These are phyloP conservation scores for Toxotes lorentzi DNA, from an alignment of 2,797 vertebrate genomes.

Conservation along the genomic window DNA sequence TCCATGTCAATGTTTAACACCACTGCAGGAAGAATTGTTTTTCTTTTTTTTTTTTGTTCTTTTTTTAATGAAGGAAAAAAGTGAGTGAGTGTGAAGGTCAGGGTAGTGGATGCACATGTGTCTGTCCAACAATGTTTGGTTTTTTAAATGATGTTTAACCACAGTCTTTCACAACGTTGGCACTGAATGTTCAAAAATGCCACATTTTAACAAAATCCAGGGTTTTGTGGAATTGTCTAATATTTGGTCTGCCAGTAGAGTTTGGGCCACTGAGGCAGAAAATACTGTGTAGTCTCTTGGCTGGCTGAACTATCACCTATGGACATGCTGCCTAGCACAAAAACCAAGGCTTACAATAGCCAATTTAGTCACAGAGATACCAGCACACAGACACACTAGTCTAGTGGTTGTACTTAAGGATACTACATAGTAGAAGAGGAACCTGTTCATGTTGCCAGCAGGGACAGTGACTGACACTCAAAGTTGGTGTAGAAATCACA, in stretches of 20 bases:
- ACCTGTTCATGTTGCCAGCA: conserved; percentile 8
- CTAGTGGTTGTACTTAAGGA: conserved; percentile 30
- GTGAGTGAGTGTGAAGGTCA: neutral
- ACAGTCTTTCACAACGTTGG: neutral
- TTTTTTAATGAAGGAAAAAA: neutral
- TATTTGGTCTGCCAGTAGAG: conserved; percentile 28
- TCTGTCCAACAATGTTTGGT: neutral
- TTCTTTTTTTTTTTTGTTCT: neutral
- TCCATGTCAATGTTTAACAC: conserved; percentile 2
- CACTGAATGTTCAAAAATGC: neutral
- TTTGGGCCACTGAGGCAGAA: conserved; percentile 38
- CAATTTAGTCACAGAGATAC: conserved; percentile 25
- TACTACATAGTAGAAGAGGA: conserved; percentile 24
- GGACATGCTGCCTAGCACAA: conserved; percentile 31
- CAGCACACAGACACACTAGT: conserved; percentile 2
- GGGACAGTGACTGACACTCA: conserved; percentile 5
- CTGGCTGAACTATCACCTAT: conserved; percentile 43
- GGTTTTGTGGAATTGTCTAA: conserved; percentile 25
- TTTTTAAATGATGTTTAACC: neutral
- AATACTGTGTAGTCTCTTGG: conserved; percentile 33
- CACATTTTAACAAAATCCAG: conserved; percentile 35
- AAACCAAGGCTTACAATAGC: conserved; percentile 23
- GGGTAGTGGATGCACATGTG: neutral
- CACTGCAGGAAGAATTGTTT: conserved; percentile 3
- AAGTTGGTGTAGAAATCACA: conserved; percentile 4